Evolutionary conservation across 2,888 invertebrate species (phyloP).

Genomic region (Drosophila colorata): DNA sequence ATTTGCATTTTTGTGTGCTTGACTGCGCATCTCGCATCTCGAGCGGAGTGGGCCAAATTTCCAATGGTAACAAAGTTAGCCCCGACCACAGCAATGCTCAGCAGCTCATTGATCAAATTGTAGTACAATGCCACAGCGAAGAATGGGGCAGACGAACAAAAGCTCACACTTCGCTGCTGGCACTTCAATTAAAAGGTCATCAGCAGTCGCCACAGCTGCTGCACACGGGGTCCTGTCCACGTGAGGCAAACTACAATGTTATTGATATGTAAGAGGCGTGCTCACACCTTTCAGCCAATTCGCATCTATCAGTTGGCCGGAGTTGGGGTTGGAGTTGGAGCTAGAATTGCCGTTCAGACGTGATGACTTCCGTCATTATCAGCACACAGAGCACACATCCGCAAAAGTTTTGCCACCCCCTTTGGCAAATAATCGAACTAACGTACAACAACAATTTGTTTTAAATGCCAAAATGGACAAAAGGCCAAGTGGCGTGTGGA

Average conservation of each 20-base stretch:
- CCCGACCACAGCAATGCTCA: conserved; percentile 24
- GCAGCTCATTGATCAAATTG: conserved; percentile 44
- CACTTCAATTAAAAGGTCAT: conserved; percentile 83
- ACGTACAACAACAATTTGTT: conserved; percentile 81
- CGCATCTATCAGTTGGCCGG: conserved; percentile 43
- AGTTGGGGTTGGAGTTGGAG: conserved; percentile 6
- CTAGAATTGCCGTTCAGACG: conserved; percentile 44
- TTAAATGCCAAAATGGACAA: conserved; percentile 71
- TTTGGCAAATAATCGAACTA: conserved; percentile 78
- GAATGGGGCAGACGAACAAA: conserved; percentile 3
- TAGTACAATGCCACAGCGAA: not conserved
- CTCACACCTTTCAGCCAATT: conserved; percentile 67
- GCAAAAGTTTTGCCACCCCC: conserved; percentile 42
- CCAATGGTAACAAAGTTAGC: conserved; percentile 12
- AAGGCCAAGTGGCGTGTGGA: conserved; percentile 26
- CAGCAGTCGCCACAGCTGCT: conserved; percentile 80
- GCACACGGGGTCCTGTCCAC: conserved; percentile 43
- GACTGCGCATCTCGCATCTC: conserved; percentile 28
- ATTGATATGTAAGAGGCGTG: conserved; percentile 76
- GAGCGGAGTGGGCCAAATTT: not conserved
- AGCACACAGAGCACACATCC: conserved; percentile 33
- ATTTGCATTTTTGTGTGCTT: conserved; percentile 75
- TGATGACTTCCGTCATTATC: conserved; percentile 77
- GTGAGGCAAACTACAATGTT: conserved; percentile 64
- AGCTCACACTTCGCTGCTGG: conserved; percentile 31